Evolutionary conservation across 53 echinoderm and acorn worm species (phyloP), one percentile per base, ranked within the genome.

Genomic region (Paelopatides confundens): DNA sequence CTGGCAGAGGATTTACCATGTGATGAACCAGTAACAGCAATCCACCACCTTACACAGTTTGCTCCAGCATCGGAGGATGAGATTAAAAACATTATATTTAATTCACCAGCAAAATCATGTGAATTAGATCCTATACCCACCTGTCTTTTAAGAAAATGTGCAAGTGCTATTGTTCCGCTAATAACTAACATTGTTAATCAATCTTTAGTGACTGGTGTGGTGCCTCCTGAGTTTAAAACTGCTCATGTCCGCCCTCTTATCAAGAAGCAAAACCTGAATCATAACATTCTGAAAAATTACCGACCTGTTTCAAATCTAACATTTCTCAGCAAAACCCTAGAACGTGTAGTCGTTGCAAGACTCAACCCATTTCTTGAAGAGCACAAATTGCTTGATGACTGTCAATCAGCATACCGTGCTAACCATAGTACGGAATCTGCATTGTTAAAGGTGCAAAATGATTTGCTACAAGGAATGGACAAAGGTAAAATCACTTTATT

Each of bases 381-480:
- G 43, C 43, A 43, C 11, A 11, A 11, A 9, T 43, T 1, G 11
- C 11, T 7, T 43, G 43, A 43, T 11, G 11, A 43, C 7, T 43
- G 11, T 43, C 85, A 85, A 38, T 85, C 85, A 36, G 68, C 85
- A 17, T 85, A 37, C 36, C 14, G 66, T 13, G 23, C 68, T 15
- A 31, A 77, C 31, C 53, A 86, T 39, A 77, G 54, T 24, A 29
- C 37, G 21, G 78, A 77, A 74, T 30, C 77, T 5, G 87, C 87
- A 33, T 24, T 35, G 9, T 10, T 77, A 18, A 52, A 62, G 53
- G 58, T 77, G n/a, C 87, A 77, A 39, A 87, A 87, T 31, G 78
- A 87, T 37, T 1, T 87, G 35, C 50, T 87, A 34, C 64, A 39
- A 1, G 63, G 31, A 34, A 77, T 87, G 77, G 63, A 62, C 63